A percentile compares a stretch with the other conserved stretches of the same genome.
Conservation (phyloP, 2,888 invertebrate species). For the Agonopterix arenella region DNA sequence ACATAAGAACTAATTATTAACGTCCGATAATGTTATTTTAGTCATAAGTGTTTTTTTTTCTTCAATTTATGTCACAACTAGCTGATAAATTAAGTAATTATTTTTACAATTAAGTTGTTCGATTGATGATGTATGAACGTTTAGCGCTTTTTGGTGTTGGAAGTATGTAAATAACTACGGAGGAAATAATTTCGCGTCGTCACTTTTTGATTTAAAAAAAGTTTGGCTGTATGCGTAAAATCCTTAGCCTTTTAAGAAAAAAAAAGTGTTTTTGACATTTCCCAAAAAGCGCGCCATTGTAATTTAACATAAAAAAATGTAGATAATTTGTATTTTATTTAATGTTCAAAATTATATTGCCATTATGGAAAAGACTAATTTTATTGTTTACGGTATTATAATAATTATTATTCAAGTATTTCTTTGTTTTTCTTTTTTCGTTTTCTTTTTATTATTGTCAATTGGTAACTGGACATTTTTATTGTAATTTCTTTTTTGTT, state of each 20-base stretch:
- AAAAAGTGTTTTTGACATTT: conserved; percentile 6
- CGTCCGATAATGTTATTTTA: conserved; percentile 1
- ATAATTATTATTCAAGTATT: conserved; percentile 33
- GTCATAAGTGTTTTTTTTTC: conserved; percentile 22
- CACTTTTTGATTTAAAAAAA: neutral
- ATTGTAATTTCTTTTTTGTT: no score
- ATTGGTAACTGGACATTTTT: neutral
- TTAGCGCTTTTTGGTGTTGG: neutral
- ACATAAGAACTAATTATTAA: neutral
- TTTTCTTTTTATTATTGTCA: neutral
- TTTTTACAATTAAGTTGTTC: conserved; percentile 1
- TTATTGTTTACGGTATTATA: conserved; percentile 48
- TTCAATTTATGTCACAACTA: conserved; percentile 24
- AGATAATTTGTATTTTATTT: conserved; percentile 42
- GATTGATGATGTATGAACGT: neutral
- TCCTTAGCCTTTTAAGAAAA: neutral
- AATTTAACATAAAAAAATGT: conserved; percentile 11
- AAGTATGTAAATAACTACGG: neutral
- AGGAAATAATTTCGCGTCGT: no score
- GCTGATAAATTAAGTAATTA: conserved; percentile 8
- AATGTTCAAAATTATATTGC: conserved; percentile 73
- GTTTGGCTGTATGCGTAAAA: neutral
- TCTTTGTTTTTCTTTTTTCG: neutral
- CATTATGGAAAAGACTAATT: conserved; percentile 73
- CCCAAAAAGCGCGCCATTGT: conserved; percentile 8